phyloP scores from a whole-genome alignment of 2,888 invertebrate species.

The Ligdia adustata region DNA sequence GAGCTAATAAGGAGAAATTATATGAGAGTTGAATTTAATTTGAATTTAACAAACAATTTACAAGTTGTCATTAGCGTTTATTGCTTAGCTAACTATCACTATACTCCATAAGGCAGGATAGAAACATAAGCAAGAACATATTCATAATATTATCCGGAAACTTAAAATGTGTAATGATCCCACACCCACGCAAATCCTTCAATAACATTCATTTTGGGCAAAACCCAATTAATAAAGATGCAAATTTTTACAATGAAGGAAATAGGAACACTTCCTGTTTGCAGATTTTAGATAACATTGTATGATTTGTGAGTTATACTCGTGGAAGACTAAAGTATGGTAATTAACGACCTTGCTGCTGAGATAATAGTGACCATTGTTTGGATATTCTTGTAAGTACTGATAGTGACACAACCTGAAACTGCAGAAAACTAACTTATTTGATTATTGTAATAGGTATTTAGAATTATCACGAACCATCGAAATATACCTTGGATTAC shows the following conservation, averaged over 20 bases:
- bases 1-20: slow-evolving; percentile 9
- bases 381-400: too few relatives aligned
- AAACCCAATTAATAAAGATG: slow-evolving; percentile 30
- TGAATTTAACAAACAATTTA: slow-evolving; percentile 21
- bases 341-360: slow-evolving; percentile 13
- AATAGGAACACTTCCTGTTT: slow-evolving; percentile 33
- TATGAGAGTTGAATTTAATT: slow-evolving; percentile 5
- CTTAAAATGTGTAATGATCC: not conserved
- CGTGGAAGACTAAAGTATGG: slow-evolving; percentile 1
- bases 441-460: too few relatives aligned
- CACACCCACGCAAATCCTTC: slow-evolving; percentile 37
- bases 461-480: too few relatives aligned
- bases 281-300: slow-evolving; percentile 23
- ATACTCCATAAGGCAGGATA: too few relatives aligned
- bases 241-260: slow-evolving; percentile 35
- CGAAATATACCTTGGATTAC: too few relatives aligned
- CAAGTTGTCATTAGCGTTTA: too few relatives aligned
- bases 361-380: slow-evolving; percentile 8
- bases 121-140: too few relatives aligned
- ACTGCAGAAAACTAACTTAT: too few relatives aligned
- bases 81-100: too few relatives aligned
- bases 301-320: slow-evolving; percentile 1
- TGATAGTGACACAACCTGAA: too few relatives aligned
- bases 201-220: slow-evolving; percentile 26
- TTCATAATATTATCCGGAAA: not conserved